Conservation (phyloP, 2,797 vertebrate species). For the Lates japonicus region DNA sequence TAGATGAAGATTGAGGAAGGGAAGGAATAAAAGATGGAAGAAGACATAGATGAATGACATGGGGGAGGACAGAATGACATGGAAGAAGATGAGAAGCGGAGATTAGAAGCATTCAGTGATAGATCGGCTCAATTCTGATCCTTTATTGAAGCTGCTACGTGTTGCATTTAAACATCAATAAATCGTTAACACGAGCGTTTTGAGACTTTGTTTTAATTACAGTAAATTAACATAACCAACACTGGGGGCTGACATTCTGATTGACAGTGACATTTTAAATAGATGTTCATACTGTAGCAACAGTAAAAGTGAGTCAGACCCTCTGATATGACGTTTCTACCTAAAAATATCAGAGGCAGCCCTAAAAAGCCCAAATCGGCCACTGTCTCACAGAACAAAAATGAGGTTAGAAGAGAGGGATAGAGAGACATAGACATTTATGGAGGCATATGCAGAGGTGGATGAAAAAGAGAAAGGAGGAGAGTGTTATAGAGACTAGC, state of each 20-base stretch:
- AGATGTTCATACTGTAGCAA: neutral
- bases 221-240: neutral
- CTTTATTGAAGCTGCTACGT: neutral
- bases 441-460: neutral
- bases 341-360: conserved; percentile 50
- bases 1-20: conserved; percentile 52
- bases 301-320: neutral
- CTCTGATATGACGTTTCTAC: conserved; percentile 4
- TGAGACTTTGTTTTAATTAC: conserved; percentile 23
- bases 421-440: neutral
- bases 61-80: neutral
- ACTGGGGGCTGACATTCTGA: neutral
- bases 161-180: conserved; percentile 27
- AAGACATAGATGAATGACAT: conserved; percentile 20
- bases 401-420: conserved; percentile 30
- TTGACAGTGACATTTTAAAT: conserved; percentile 15
- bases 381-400: neutral
- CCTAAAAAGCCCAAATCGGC: conserved; percentile 27
- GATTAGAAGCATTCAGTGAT: conserved; percentile 17
- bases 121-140: neutral
- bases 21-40: conserved; percentile 24
- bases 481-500: neutral
- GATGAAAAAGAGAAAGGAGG: neutral
- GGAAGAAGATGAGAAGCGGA: conserved; percentile 10
- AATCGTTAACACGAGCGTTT: conserved; percentile 4